Evolutionary conservation across 1,140 invertebrate species (phyloP), one percentile per base, ranked within the genome.

Genomic region (Ptiloglossa arizonensis): DNA sequence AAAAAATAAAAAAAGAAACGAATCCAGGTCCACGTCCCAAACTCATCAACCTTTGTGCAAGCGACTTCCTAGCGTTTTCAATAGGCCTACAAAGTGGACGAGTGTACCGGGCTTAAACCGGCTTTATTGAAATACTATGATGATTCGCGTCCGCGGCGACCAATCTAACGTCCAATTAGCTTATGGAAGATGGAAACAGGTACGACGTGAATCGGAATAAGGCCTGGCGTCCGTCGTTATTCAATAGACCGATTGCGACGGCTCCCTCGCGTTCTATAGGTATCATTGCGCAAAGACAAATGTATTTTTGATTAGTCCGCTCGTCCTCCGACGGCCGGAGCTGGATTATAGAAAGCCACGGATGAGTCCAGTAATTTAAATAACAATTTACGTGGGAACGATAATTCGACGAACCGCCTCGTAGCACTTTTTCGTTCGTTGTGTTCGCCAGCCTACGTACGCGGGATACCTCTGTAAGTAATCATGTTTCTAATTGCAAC

Each of bases 211-310:
- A 46, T 15, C 54, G 5, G 19, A 41, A 41, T 66, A 48, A 48
- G 19, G 17, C 27, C n/a, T 22, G 50, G 6, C 19, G 22, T 68
- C 15, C n/a, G 9, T 35, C 46, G 35, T 57, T 41, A 57, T 57
- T 68, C 50, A n/a, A 75, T 41, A 29, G 15, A n/a, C 22, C 29
- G 24, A 57, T 52, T 24, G 9, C 44, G 41, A 59, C 22, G 8
- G 13, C 19, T 17, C 27, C 11, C 27, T 9, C 24, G 41, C 24
- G 38, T 32, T 29, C 13, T 17, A n/a, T 9, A 29, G 19, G 29
- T 52, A 52, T 68, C 22, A 32, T 72, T 72, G 70, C 57, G 57
- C 70, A 63, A 63, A 72, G 70, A 72, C 59, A 63, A 72, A 72
- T 72, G 57, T 29, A 52, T 27, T 64, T 50, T 64, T 62, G 59